phyloP scores from a whole-genome alignment of 1,140 invertebrate genomes.

The Trachymyrmex cornetzi region DNA sequence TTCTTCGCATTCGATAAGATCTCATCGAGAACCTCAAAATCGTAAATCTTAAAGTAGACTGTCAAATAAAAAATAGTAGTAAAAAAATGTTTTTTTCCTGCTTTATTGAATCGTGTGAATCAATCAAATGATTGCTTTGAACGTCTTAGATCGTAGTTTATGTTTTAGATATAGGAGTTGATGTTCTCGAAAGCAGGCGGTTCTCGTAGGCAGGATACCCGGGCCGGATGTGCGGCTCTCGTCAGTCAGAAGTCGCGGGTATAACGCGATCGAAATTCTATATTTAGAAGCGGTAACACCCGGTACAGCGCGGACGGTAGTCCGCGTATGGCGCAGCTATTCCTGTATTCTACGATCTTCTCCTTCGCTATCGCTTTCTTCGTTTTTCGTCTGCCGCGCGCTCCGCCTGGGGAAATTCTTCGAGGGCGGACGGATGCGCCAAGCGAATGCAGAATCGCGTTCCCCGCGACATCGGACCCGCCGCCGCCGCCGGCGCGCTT shows the following conservation, averaged over 20 bases:
- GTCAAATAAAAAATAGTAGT: too few species aligned
- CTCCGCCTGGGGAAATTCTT: constrained; percentile 61
- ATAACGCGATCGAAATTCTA: constrained; percentile 75
- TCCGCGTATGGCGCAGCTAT: constrained; percentile 70
- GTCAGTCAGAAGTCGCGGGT: constrained; percentile 44
- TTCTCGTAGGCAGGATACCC: constrained; percentile 53
- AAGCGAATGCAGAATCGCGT: constrained; percentile 32
- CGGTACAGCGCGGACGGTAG: constrained; percentile 53
- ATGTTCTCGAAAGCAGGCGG: constrained; percentile 34
- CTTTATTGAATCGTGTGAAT: too few species aligned
- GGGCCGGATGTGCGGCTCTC: constrained; percentile 67
- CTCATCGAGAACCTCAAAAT: too few species aligned
- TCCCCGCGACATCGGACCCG: constrained; percentile 5
- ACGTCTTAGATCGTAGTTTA: neutral
- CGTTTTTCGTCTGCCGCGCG: constrained; percentile 71
- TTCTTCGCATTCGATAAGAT: constrained; percentile 15
- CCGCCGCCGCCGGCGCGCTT: neutral
- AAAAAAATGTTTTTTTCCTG: too few species aligned
- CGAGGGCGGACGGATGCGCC: constrained; percentile 12
- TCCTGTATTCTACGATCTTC: constrained; percentile 67
- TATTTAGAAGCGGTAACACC: constrained; percentile 75
- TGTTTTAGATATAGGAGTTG: neutral
- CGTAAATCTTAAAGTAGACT: too few species aligned
- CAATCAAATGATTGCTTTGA: too few species aligned
- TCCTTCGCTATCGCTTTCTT: constrained; percentile 33